phyloP scores from a whole-genome alignment of 2,113 vertebrate genomes.

The Saccopteryx bilineata region DNA sequence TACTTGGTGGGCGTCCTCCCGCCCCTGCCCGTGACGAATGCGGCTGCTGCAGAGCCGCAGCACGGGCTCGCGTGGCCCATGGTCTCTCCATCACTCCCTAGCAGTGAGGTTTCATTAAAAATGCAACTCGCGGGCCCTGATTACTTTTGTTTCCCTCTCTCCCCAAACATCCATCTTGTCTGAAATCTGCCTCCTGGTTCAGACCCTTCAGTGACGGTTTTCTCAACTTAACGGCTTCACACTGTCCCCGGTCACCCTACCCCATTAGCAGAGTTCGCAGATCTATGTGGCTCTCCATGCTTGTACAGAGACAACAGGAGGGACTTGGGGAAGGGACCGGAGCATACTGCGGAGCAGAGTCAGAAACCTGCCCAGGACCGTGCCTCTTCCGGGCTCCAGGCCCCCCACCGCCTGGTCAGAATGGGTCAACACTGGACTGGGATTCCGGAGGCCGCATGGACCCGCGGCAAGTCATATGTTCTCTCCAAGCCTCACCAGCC shows the following conservation, averaged over 20 bases:
- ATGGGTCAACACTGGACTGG: accelerated
- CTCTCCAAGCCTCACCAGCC: background rate
- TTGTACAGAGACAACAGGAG: accelerated
- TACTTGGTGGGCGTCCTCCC: accelerated
- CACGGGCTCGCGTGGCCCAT: background rate
- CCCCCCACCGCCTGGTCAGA: background rate
- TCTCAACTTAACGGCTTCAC: background rate
- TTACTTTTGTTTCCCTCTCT: no score
- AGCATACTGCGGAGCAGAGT: accelerated
- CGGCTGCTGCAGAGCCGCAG: no score
- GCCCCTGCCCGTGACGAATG: accelerated
- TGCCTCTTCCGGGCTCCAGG: background rate
- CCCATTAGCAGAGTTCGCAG: accelerated
- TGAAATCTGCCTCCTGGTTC: background rate
- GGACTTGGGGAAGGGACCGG: accelerated
- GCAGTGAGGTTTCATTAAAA: background rate
- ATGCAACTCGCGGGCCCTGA: accelerated
- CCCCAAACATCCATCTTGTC: background rate
- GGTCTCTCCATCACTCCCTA: accelerated
- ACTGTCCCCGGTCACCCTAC: accelerated
- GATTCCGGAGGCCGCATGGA: no score
- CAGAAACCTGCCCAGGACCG: no score
- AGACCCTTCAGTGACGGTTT: accelerated
- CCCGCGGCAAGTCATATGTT: background rate
- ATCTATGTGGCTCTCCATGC: accelerated